Evolutionary conservation across 2,888 invertebrate species (phyloP), one percentile per base, ranked within the genome.

Genomic region (Electrophaes corylata): DNA sequence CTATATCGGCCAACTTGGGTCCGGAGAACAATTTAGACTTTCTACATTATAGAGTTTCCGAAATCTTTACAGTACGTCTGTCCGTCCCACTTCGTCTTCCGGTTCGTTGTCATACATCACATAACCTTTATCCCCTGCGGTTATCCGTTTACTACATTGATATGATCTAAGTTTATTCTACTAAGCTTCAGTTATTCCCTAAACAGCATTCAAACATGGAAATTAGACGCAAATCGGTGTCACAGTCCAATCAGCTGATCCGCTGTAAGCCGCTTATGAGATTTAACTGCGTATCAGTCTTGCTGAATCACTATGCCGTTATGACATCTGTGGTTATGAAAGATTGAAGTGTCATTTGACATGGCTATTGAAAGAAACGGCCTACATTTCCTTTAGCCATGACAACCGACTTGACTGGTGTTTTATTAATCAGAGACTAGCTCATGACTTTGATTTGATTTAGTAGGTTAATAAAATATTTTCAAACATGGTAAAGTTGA

Each of bases 171-270:
- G 12, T 26, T 44, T 44, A 48, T 48, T 52, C 23, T 51, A 12
- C 19, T 26, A 41, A 40, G 31, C 40, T 20, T 23, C 45, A 20
- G 35, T 46, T 50, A 45, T 54, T 43, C 40, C 41, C 40, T 35
- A 49, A 58, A 53, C 48, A 53, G 33, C 45, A 50, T 47, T 60
- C 50, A 48, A 43, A 56, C 55, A 55, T 47, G 57, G 49, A 60
- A 63, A 63, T 61, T 60, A 64, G 56, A 60, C 46, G 45, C 45
- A 56, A 63, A 55, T 57, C 60, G 51, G 58, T 58, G 57, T 57
- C 60, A 49, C 51, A 47, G 23, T 44, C 57, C 62, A 64, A 64
- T 66, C 64, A 64, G 66, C 62, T 62, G 60, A 66, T 66, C 60
- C 49, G 12, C 29, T 12, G 18, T 66, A 66, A 66, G 62, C 64